Base-by-base conservation (phyloP, 1,140 invertebrate genomes). In the Drosophila mauritiana region DNA sequence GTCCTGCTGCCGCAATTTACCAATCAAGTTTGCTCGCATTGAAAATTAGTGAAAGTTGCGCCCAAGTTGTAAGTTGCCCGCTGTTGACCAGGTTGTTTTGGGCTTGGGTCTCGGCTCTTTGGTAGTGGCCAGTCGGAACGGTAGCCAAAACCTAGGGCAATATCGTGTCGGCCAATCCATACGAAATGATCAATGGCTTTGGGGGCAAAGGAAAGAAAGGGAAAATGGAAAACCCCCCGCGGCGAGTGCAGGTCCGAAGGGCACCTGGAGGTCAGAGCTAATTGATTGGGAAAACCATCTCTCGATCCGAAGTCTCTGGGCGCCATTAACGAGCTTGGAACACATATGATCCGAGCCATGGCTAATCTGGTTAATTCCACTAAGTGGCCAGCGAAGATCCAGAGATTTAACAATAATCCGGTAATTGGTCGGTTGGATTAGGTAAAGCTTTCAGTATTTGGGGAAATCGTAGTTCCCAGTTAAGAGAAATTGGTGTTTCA, bases 131-230 rank as follows among this genome's bases (percentile, higher is more conserved):
- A 74, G 12, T 48, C 37, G 58, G 61, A 81, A 81, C 73, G 69
- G 68, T 75, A 73, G 82, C 83, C 82, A 67, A 88, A 76, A 88
- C 82, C 82, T 86, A 86, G 82, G 82, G 82, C 82, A 86, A 86
- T 86, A 86, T 86, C 83, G 82, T 86, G 82, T 86, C 85, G 83
- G 73, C 46, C 53, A 70, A 79, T 68, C 69, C 78, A 88, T 82
- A 68, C 58, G 22, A 27, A 48, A 40, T 65, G 61, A 62, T 62
- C 59, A 40, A 62, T 62, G 59, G 20, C 11, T 36, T 58, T 48
- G 3, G 25, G 55, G 27, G 25, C 25, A 11, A 67, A 61, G 22
- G 55, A 40, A 58, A 43, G 49, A 49, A 39, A 54, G 31, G 37
- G 56, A 57, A 68, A 61, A 54, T 37, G 57, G 59, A 39, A 51